Base-by-base conservation (phyloP, 2,888 invertebrate species). In the Dascillus cervinus region DNA sequence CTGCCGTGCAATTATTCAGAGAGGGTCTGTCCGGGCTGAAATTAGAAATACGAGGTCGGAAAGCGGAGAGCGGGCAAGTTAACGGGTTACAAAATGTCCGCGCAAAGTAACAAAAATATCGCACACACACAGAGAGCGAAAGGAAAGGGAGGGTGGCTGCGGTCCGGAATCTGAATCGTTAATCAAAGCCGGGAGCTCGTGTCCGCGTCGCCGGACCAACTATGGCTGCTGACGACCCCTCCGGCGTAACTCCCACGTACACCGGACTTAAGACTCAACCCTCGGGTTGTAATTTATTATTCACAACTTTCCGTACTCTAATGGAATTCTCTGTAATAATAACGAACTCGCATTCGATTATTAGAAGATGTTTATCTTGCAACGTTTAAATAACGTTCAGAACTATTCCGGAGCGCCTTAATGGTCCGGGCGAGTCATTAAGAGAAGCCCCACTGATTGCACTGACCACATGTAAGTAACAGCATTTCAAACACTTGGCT, bases 191-290 rank as follows among this genome's bases (percentile, higher is more conserved):
- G 3, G 61, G 44, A 70, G 25, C 63, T 66, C 32, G 69, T 71
- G 61, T 70, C 72, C 60, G 71, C 72, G 0, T 62, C 70, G 11
- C 71, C 71, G 13, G 72, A 72, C 27, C 72, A 71, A 40, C 61
- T n/a, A 72, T 46, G 71, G 72, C 71, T 71, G 68, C 63, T n/a
- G n/a, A n/a, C 65, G 66, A 43, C 60, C 66, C 2, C 67, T 70
- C n/a, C n/a, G n/a, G n/a, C n/a, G n/a, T 22, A 41, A 30, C 33
- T 29, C 33, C 44, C 42, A 29, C 43, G 27, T 29, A 29, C 39
- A 29, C 43, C 37, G 43, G 44, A 43, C 44, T 41, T 34, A 34
- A 30, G 36, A 39, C 29, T 34, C 32, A 34, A 32, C 39, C 35
- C 39, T 37, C 37, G 22, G 21, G 22, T 46, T 51, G 49, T 54